Evolutionary conservation across 37 sponge, comb jelly and placozoan genomes (phyloP), one percentile per base, ranked within the genome.

Genomic region (Spongilla lacustris): DNA sequence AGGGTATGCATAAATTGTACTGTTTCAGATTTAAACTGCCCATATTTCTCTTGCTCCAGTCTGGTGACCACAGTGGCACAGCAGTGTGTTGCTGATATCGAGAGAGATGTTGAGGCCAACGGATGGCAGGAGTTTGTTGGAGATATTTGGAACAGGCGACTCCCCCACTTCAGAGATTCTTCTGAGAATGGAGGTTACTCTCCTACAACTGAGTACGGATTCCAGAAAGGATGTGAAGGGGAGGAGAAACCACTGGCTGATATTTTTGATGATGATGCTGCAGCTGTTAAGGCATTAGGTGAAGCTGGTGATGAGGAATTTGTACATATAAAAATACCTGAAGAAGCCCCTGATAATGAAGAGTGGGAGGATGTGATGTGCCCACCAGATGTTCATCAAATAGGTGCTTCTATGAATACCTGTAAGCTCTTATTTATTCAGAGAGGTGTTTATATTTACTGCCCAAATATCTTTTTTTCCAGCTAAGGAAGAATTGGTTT

Each of bases 61-160:
- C 58, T 58, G 14, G 58, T 58, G 8, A 8, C 46, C 19, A 14
- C 58, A 58, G 19, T 58, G 3, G 41, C 6, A 0, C 58, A 58
- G 58, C 14, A 6, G 0, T 17, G 21, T 58, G 58, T 58, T 58
- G 67, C 79, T 78, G 58, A n/a, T 49, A 29, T 3, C 66, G 67
- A 4, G 11, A 33, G 17, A 14, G 37, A 2, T 24, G 11, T 73
- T 33, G 36, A 69, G 30, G 32, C 32, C 12, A 50, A 14, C 3
- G 9, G 29, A n/a, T 91, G 91, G 91, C 37, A 38, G 31, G 91
- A 85, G 77, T 76, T 81, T 67, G 86, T 91, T 28, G 73, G 38
- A 27, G 78, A 91, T 28, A 71, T 91, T 12, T 91, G 91, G 91
- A 35, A 76, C 2, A 34, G 49, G 24, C 30, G 26, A 23, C 83